phyloP scores from a whole-genome alignment of 2,797 vertebrate species.

The Chanos chanos region DNA sequence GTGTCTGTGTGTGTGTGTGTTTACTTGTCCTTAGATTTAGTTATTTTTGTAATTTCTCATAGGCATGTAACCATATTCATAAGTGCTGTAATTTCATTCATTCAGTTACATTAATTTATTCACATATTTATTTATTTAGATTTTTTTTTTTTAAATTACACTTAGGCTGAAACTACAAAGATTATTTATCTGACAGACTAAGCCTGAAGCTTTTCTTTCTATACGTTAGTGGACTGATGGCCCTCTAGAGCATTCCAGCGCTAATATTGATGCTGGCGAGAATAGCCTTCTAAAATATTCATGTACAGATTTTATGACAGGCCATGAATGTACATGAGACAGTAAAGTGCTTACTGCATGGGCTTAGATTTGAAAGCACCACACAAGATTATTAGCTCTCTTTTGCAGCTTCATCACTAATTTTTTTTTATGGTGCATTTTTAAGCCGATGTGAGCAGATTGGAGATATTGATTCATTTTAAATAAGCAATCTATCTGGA shows the following conservation, averaged over 20 bases:
- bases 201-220: background rate
- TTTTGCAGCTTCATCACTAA: background rate
- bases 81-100: background rate
- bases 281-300: slow-evolving; percentile 38
- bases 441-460: too few relatives aligned
- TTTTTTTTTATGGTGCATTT: too few relatives aligned
- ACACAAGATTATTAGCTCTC: too few relatives aligned
- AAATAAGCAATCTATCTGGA: too few relatives aligned
- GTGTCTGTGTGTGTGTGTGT: background rate
- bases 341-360: slow-evolving; percentile 5
- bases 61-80: too few relatives aligned
- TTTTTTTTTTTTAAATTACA: background rate
- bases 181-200: slow-evolving; percentile 1
- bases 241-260: background rate
- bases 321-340: slow-evolving; percentile 22
- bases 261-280: slow-evolving; percentile 28
- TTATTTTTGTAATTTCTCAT: too few relatives aligned
- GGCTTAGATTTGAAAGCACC: background rate
- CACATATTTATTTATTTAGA: background rate
- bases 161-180: background rate
- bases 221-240: background rate
- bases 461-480: too few relatives aligned
- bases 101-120: background rate
- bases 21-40: background rate
- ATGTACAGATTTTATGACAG: slow-evolving; percentile 22